Evolutionary conservation across 2,797 vertebrate species (phyloP).

Genomic region (Molossus alvarezi): DNA sequence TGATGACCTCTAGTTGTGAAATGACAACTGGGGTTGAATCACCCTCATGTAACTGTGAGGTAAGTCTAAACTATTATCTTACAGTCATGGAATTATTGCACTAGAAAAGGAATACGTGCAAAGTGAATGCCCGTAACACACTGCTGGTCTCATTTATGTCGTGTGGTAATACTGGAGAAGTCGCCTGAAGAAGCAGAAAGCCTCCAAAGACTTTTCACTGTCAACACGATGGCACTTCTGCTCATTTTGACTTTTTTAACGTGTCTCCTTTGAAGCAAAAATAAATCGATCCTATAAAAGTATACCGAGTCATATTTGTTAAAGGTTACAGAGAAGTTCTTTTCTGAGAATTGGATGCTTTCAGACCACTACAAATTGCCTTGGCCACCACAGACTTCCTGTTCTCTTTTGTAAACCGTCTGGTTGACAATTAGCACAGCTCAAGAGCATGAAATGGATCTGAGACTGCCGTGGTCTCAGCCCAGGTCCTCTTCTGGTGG

Average conservation of each 20-base stretch:
- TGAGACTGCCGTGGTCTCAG: neutral
- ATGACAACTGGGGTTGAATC: neutral
- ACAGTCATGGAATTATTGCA: neutral
- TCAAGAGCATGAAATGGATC: constrained; percentile 66
- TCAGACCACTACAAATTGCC: constrained; percentile 87
- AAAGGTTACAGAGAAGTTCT: constrained; percentile 87
- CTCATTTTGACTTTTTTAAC: constrained; percentile 50
- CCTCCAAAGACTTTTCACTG: neutral
- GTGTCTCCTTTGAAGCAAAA: constrained; percentile 54
- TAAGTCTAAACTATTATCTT: neutral
- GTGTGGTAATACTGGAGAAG: neutral
- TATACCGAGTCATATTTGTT: constrained; percentile 61
- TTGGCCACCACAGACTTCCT: constrained; percentile 89
- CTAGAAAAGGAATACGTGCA: neutral
- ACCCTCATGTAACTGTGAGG: neutral
- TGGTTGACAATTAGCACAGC: constrained; percentile 67
- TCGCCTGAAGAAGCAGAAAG: neutral
- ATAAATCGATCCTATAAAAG: constrained; percentile 43
- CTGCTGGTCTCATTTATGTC: neutral
- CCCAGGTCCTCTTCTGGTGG: constrained; percentile 50
- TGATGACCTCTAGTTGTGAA: neutral
- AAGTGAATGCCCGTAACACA: accelerated
- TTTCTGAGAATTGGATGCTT: constrained; percentile 89
- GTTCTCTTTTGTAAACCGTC: constrained; percentile 80
- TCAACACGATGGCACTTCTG: neutral